Base-by-base conservation (phyloP, 2,113 vertebrate species). In the Lasiurus cinereus region DNA sequence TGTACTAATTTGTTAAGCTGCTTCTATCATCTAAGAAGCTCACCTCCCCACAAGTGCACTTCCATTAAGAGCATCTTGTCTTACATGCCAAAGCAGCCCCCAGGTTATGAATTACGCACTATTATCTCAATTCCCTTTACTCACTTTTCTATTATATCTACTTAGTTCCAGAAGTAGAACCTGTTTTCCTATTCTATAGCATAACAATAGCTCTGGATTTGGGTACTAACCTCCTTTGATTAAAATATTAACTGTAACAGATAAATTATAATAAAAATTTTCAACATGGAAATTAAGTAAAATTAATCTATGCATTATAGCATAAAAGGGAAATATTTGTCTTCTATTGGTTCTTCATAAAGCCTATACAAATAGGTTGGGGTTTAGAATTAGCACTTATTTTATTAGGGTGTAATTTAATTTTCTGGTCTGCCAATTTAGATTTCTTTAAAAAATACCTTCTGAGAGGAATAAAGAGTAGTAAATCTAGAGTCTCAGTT, bases 61-160 rank as follows among this genome's bases (percentile, higher is more conserved):
- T 10, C 1, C 5, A 46, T 19, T 14, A 1, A 48, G 22, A 12
- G 1, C 1, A 67, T 27, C 18, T 5, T 0, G n/a, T 24, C 19
- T 36, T 33, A n/a, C 21, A 56, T 0, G 9, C 8, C 21, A 33
- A 24, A 33, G 1, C 19, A 1, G 21, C 14, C 15, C 27, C 33
- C 48, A 33, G 0, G 0, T 2, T 14, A 15, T 1, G 1, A 84
- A 27, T n/a, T 46, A 50, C 2, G 0, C 15, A 33, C 1, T n/a
- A 36, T 52, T 62, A 10, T 33, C 84, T 52, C 33, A 12, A 54
- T 36, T 24, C 48, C 27, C 6, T 62, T 46, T 5, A 85, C 43
- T 36, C 79, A 21, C 4, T 24, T 89, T 54, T 79, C 46, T 36
- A 21, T 74, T 10, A 4, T 59, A 5, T 33, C 22, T 64, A 10